Evolutionary conservation across 2,888 invertebrate species (phyloP).

Genomic region (Podabrus alpinus): DNA sequence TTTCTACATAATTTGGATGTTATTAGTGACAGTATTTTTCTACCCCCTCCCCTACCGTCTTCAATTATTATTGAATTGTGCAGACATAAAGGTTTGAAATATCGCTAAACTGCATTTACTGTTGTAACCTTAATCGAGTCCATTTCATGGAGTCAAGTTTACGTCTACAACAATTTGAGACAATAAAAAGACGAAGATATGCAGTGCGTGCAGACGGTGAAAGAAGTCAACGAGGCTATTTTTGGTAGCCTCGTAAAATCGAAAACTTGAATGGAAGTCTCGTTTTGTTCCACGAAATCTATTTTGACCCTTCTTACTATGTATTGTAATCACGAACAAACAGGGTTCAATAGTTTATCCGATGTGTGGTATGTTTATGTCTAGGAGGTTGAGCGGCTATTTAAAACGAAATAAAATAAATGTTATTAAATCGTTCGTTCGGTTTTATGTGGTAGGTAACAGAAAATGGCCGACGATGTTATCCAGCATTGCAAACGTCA

Average conservation of each 20-base stretch:
- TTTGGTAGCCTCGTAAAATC: constrained; percentile 15
- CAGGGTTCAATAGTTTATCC: neutral
- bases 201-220: neutral
- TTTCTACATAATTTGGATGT: too few relatives aligned
- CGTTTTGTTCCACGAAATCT: neutral
- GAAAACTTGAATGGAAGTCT: constrained; percentile 18
- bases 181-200: constrained; percentile 20
- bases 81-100: neutral
- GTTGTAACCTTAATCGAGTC: neutral
- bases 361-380: neutral
- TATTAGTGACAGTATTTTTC: too few relatives aligned
- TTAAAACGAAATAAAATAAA: neutral
- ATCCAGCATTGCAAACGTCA: neutral
- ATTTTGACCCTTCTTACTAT: neutral
- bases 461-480: neutral
- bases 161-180: constrained; percentile 23
- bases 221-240: neutral
- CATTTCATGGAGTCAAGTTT: constrained; percentile 11
- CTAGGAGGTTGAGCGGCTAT: neutral
- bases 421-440: neutral
- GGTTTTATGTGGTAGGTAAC: neutral
- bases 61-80: neutral
- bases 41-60: too few relatives aligned
- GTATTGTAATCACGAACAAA: neutral
- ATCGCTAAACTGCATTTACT: neutral